Percentiles rank a stretch among this genome's conserved stretches.
phyloP scores from a whole-genome alignment of 2,888 invertebrate species.

The Noctua janthina region DNA sequence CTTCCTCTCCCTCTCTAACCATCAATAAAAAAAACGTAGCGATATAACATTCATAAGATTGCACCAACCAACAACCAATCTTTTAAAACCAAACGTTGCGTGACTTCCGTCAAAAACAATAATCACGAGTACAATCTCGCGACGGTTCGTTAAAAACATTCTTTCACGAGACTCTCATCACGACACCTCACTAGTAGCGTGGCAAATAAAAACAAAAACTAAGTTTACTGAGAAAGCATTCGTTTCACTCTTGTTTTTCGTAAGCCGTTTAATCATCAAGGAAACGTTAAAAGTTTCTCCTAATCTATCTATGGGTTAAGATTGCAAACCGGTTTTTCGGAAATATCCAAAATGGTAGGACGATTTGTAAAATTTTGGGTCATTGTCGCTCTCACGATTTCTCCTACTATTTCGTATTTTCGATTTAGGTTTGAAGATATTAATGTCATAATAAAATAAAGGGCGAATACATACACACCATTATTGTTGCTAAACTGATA shows the following conservation, averaged over 20 bases:
- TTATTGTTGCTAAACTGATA: not conserved
- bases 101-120: conserved; percentile 59
- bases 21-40: not conserved
- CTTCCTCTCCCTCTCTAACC: not conserved
- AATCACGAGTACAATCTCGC: conserved; percentile 29
- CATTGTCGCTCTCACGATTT: conserved; percentile 40
- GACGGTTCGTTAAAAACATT: conserved; percentile 46
- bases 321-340: conserved; percentile 40
- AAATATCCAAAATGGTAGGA: conserved; percentile 36
- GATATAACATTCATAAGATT: conserved; percentile 1
- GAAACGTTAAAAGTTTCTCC: conserved; percentile 52
- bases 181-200: conserved; percentile 36
- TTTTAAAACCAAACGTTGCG: conserved; percentile 46
- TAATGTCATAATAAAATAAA: not conserved
- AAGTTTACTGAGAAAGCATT: conserved; percentile 40
- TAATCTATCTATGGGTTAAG: conserved; percentile 23
- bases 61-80: conserved; percentile 28
- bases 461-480: not conserved
- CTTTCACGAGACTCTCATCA: conserved; percentile 52
- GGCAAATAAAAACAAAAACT: conserved; percentile 54
- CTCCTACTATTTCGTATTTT: conserved; percentile 24
- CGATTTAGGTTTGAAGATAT: not conserved
- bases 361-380: conserved; percentile 10
- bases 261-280: conserved; percentile 7
- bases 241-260: conserved; percentile 54